Base-by-base conservation (phyloP, 2,888 invertebrate species). In the Pristionchus arcanus region DNA sequence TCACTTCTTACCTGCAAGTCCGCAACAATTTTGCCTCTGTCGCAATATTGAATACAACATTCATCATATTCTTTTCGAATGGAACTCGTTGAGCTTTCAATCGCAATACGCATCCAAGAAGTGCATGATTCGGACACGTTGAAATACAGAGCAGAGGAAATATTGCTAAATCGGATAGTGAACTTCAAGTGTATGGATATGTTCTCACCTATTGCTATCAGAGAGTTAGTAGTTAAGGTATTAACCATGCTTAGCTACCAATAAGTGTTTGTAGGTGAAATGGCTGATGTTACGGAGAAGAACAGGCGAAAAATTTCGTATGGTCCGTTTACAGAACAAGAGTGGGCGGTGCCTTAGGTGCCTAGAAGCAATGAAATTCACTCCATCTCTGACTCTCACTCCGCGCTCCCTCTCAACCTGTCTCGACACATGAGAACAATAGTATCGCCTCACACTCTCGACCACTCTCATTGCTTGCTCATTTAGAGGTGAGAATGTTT, bases 11-110 rank as follows among this genome's bases (percentile, higher is more conserved):
- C 94, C 92, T 94, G 93, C 94, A 94, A 37, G 94, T 94, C 77
- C 94, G 93, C 16, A 94, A 88, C n/a, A 94, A 91, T 66, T 93
- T 91, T 5, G 94, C 94, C 91, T 94, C 94, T 4, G 93, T 93
- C 28, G 92, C 93, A 74, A 95, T 92, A 53, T 91, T 91, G 90
- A 95, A 94, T 13, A 95, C 92, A 13, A 94, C 90, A 74, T 92
- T 93, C 90, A 95, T 90, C 84, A 95, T 94, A 87, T 95, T 95
- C 85, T 92, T 92, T 66, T 95, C 94, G 89, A 95, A 93, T 3
- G 94, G 94, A 25, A 95, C 94, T 37, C 93, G 81, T 66, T 94
- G 93, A 11, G 94, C 91, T 81, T 94, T 93, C 59, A 95, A 89
- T 34, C 93, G 90, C 13, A 94, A 86, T 71, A 94, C 92, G 89